Percentiles rank a stretch among this genome's conserved stretches.
Evolutionary conservation across 2,113 vertebrate species (phyloP).

Genomic region (Furnarius figulus): DNA sequence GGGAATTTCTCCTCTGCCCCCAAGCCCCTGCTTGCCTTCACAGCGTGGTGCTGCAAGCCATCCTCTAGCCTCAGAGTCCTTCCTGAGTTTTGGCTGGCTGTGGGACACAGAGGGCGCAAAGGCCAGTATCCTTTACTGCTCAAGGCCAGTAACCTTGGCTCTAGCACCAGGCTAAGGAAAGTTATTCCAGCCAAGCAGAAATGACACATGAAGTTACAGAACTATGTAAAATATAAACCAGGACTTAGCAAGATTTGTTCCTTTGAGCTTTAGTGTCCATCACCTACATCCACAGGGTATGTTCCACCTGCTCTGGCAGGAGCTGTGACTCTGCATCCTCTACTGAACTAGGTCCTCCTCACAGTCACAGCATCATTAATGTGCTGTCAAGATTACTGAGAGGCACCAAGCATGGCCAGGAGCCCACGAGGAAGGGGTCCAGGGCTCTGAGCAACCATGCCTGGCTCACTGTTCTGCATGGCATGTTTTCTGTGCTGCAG

Average conservation of each 20-base stretch:
- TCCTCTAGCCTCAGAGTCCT: neutral
- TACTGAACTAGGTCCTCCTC: neutral
- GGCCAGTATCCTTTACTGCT: neutral
- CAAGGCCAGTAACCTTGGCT: neutral
- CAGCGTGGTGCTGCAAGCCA: neutral
- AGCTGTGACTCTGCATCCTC: neutral
- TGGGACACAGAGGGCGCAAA: no score
- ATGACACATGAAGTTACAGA: neutral
- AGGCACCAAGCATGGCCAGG: neutral
- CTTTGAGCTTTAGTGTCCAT: neutral
- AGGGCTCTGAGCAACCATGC: neutral
- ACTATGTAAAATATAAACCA: neutral
- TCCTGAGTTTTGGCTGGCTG: neutral
- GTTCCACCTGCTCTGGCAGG: neutral
- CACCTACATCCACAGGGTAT: neutral
- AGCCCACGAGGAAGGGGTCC: neutral
- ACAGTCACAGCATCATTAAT: neutral
- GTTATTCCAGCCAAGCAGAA: neutral
- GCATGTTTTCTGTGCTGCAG: neutral
- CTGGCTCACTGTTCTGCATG: neutral
- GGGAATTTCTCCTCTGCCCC: neutral
- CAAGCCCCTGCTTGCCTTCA: neutral
- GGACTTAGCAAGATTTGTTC: neutral
- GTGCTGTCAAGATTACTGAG: neutral
- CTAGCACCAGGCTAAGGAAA: neutral